Conservation (phyloP, 2,888 invertebrate species). For the Agrotis clavis region DNA sequence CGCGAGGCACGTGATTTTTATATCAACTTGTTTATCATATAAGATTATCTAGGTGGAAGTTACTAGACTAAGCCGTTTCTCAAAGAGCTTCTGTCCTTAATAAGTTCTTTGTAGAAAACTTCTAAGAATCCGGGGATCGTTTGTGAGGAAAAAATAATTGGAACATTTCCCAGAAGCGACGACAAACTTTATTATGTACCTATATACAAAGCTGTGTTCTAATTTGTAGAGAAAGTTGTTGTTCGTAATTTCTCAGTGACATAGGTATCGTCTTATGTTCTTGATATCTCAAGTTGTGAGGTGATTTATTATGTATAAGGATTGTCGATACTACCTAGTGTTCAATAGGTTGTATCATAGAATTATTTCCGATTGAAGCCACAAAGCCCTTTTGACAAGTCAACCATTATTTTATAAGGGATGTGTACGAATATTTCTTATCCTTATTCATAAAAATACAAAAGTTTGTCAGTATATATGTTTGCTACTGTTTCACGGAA, state of each 20-base stretch:
- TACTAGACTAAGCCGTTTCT: neutral
- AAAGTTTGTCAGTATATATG: too few relatives aligned
- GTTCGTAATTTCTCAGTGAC: neutral
- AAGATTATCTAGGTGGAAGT: too few relatives aligned
- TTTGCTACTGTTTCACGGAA: too few relatives aligned
- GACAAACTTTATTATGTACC: neutral
- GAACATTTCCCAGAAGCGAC: neutral
- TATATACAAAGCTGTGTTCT: neutral
- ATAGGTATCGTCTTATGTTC: constrained; percentile 22
- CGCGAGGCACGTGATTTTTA: too few relatives aligned
- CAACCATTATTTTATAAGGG: too few relatives aligned
- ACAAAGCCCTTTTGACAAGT: too few relatives aligned
- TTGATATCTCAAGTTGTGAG: neutral
- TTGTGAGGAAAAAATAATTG: neutral
- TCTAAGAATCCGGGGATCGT: neutral
- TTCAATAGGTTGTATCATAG: neutral
- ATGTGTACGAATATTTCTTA: neutral
- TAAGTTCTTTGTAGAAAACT: neutral
- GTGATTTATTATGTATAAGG: constrained; percentile 1
- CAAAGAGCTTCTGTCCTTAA: neutral
- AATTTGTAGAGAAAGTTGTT: constrained; percentile 10
- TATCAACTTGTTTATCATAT: too few relatives aligned
- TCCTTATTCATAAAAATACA: too few relatives aligned
- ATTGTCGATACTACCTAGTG: neutral
- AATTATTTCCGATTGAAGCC: neutral